Base-by-base conservation (phyloP, 2,888 invertebrate genomes). In the Orthosia gothica region DNA sequence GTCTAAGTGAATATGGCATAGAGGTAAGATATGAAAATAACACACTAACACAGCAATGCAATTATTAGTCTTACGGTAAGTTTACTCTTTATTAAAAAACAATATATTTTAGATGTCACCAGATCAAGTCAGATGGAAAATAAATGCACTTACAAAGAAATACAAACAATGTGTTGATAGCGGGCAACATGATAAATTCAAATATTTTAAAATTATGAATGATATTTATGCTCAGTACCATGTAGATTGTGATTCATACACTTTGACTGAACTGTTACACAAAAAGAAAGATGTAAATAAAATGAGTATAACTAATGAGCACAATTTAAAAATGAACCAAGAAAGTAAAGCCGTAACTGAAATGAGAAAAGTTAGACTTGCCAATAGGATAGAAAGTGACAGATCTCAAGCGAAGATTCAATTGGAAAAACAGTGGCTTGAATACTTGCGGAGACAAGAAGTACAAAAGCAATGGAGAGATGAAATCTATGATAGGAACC, bases 101-200 rank as follows among this genome's bases (percentile, higher is more conserved):
- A 65, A 58, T 49, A 23, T 73, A 12, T 88, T 89, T 57, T 81
- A 93, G 93, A 87, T 93, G 89, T 88, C 90, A 32, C 89, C 93
- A 15, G 91, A 93, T 74, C 93, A 93, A 87, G 91, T 93, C 1
- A 84, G 93, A 68, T 93, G 93, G 93, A 93, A 93, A 87, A 92
- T 93, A 74, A 93, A 93, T 90, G 93, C 93, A 54, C 85, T 93
- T 5, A 92, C 93, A 76, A 92, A 91, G 70, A 92, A 91, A 82
- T 93, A 93, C 63, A 93, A 93, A 76, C 90, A 90, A 66, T 91
- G 92, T 70, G 76, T 93, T 73, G 89, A 92, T 64, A 90, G 76
- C 74, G 92, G 91, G 0, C 87, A 88, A 58, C 87, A 89, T 81
- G 89, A 89, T 26, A 92, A 88, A 76, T 93, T 93, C 67, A 91